Evolutionary conservation across 2,888 invertebrate species (phyloP), one percentile per base, ranked within the genome.

Genomic region (Diaprepes abbreviatus): DNA sequence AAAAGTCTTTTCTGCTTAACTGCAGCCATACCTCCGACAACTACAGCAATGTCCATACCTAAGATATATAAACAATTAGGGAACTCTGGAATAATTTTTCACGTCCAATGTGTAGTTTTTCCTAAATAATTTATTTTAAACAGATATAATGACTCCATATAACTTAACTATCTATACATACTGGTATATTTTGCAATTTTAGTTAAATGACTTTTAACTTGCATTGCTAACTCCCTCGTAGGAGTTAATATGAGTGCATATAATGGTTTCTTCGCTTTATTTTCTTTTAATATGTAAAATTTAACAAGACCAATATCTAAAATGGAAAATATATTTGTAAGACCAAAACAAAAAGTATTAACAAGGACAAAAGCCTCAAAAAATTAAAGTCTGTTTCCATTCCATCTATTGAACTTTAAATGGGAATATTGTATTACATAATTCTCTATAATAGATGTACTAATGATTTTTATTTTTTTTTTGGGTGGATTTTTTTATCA

Each of bases 221-320:
- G 99, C 52, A 98, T 90, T 0, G 98, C 98, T 66, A 99, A 85
- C 82, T 99, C 99, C 80, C 99, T 88, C 0, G 99, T 99, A 0
- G 99, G 99, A 0, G 98, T 96, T 55, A 99, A 83, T 65, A 99
- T 92, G 3, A 99, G 85, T 0, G 95, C 96, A 81, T 92, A 93
- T 19, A 96, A 83, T 0, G 90, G 90, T 73, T 89, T 73, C 12
- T n/a, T 48, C 16, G 16, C n/a, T 19, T 36, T 38, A 31, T 19
- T 38, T 2, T 70, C 43, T 40, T 64, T 58, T 10, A 70, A 6
- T 52, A 90, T 87, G 33, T 89, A 80, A 2, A 88, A 88, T 81
- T 87, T 88, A 0, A 90, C 89, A 78, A 90, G 89, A 0, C 90
- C 90, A 35, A 89, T 84, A 17, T 36, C 17, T 85, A 88, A 87